Base-by-base conservation (phyloP, 2,888 invertebrate genomes). In the Ormyrus rosae region DNA sequence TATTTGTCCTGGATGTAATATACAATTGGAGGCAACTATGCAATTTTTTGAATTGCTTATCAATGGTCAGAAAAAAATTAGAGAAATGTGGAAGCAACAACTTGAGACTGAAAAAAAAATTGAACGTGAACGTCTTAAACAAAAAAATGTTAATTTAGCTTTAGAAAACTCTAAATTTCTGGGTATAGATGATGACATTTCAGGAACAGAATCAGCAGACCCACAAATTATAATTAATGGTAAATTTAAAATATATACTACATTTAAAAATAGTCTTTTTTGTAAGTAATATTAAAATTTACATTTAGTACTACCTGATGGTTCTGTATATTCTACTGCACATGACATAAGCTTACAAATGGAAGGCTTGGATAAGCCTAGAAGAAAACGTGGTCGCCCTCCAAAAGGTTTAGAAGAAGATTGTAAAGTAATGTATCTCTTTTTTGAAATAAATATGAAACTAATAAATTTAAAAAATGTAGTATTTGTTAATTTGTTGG, bases 1-100 rank as follows among this genome's bases (percentile, higher is more conserved):
- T 34, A 94, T 96, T 84, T 96, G 96, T 87, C 95, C 95, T 8
- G 95, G 95, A 60, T 96, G 96, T 86, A 94, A 94, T 82, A 94
- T 95, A 79, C 95, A 95, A 88, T 88, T 96, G 84, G 95, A 95
- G 89, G 94, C 95, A 63, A 95, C 95, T 45, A 93, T 94, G 77
- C 93, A 94, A 86, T 96, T 96, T 89, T 93, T 96, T 85, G 94
- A 95, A 84, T 91, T 95, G 19, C 93, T 96, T 83, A 92, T 94
- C 74, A 93, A 93, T 86, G 96, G 96, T 1, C 96, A 96, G 90
- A 92, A 92, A 85, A 93, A 92, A 85, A 90, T 93, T 80, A 90
- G 92, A 60, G 91, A 91, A 55, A 87, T 93, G 84, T 91, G 91
- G 88, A 91, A 91, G 84, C 85, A 87, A 65, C 92, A 93, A 86